Evolutionary conservation across 2,113 vertebrate species (phyloP).

Genomic region (Scomber colias): DNA sequence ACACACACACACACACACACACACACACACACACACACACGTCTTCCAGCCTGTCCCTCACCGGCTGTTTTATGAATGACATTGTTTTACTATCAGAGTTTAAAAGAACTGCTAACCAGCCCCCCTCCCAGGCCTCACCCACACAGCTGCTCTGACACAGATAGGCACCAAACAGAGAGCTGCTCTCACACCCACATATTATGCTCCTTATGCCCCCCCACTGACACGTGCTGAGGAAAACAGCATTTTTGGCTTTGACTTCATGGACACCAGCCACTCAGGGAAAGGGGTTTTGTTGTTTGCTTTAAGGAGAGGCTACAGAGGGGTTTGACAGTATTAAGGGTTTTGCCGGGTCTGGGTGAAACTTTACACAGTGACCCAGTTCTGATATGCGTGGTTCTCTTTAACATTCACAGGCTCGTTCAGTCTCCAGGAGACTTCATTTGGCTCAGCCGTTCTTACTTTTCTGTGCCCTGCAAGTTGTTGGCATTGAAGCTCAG

Average conservation of each 20-base stretch:
- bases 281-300: background rate
- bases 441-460: background rate
- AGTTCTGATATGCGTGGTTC: background rate
- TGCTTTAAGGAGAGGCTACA: background rate
- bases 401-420: conserved; percentile 28
- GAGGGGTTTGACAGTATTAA: background rate
- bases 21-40: background rate
- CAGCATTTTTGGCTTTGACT: background rate
- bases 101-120: background rate
- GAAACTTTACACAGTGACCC: conserved; percentile 33
- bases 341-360: background rate
- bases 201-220: background rate
- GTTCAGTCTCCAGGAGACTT: conserved; percentile 15
- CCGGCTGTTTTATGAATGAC: conserved; percentile 39
- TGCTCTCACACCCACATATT: conserved; percentile 44
- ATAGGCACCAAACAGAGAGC: conserved; percentile 33
- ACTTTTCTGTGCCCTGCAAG: conserved; percentile 20
- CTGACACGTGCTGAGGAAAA: conserved; percentile 2
- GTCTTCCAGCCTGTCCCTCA: background rate
- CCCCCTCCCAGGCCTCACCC: conserved; percentile 46
- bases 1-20: background rate
- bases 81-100: conserved; percentile 40
- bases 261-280: background rate
- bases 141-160: conserved; percentile 77
- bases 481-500: conserved; percentile 39